These are phyloP conservation scores for Ephestia elutella DNA, from an alignment of 1,140 invertebrate species.

Conservation along the genomic window DNA sequence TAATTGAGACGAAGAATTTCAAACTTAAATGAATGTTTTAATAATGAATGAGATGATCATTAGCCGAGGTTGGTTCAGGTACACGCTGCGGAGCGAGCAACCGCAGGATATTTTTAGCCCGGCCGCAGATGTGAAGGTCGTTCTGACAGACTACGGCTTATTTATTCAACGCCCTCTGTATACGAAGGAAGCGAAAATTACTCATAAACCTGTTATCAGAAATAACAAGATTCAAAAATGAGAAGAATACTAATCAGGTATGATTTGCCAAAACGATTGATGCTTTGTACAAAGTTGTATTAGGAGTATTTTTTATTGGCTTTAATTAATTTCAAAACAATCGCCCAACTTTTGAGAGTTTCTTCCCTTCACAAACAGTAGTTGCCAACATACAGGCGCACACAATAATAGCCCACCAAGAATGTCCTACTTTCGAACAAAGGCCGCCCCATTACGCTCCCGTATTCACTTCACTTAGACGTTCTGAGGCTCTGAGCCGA, in stretches of 20 bases:
- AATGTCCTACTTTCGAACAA: conserved; percentile 10
- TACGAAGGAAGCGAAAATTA: conserved; percentile 17
- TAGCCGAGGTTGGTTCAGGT: not conserved
- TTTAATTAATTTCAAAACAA: too few relatives aligned
- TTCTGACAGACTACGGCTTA: conserved; percentile 45
- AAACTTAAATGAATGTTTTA: not conserved
- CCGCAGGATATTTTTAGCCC: conserved; percentile 44
- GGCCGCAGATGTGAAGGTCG: conserved; percentile 55
- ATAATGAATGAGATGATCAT: not conserved
- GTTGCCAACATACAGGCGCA: not conserved
- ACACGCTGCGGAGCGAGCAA: not conserved
- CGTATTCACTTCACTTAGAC: conserved; percentile 3
- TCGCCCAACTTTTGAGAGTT: not conserved
- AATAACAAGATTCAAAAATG: too few relatives aligned
- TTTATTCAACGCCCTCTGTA: conserved; percentile 50
- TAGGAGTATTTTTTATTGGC: too few relatives aligned
- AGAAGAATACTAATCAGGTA: too few relatives aligned
- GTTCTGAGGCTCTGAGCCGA: not conserved
- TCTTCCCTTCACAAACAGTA: not conserved
- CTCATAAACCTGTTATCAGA: not conserved
- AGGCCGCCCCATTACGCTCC: conserved; percentile 6
- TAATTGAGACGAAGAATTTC: not conserved
- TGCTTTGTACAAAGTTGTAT: too few relatives aligned
- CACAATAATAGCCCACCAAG: conserved; percentile 7
- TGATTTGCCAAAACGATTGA: too few relatives aligned